Base-by-base conservation (phyloP, 1,140 invertebrate genomes). In the Drosophila bocqueti region DNA sequence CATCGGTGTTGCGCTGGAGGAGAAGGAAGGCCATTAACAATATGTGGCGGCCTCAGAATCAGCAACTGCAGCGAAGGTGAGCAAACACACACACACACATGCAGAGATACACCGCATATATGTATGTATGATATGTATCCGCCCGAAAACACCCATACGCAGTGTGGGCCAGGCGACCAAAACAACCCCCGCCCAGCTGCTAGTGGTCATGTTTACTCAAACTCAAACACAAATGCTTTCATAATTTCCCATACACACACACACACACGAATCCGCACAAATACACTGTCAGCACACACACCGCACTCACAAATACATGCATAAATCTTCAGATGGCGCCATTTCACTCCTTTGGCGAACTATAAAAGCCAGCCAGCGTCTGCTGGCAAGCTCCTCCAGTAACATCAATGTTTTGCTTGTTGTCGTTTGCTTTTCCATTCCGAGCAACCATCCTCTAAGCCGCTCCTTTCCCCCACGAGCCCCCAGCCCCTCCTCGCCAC, bases 301-400 rank as follows among this genome's bases (percentile, higher is more conserved):
- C 6, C 47, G 11, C 26, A 59, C 47, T 54, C 36, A 77, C 62
- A 62, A 59, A 77, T 68, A 77, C 72, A 77, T 61, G 71, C 46
- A 86, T 87, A 90, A 85, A 85, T 90, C 79, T 90, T 85, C 59
- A 74, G 76, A 76, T 90, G 85, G 85, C 82, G 85, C 85, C 85
- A 90, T 67, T 90, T 90, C 68, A 81, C 84, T 89, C 80, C 76
- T 83, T 79, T 71, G 66, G 59, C 49, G 31, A 68, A 42, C 79
- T 77, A 91, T 82, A 85, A 85, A 90, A 79, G 75, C 69, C 61
- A 66, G 62, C 60, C 59, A 84, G 45, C 73, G 84, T 81, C 81
- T 79, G 74, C 77, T 81, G 73, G 52, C 65, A 81, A 72, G 67
- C 73, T 84, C 65, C 75, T 68, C 40, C 67, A 65, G 72, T 64